Evolutionary conservation across 2,113 vertebrate genomes (phyloP).

Genomic region (rat (Rattus norvegicus)): GRCr8 NC_086025.1:37500001-37500500

Average conservation of each 20-base stretch:
- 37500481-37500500: neutral
- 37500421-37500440: neutral
- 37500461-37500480: neutral
- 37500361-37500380: neutral
- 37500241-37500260: neutral
- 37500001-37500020: neutral
- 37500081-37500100: neutral
- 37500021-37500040: neutral
- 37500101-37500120: neutral
- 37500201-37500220: conserved; percentile 28
- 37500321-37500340: neutral
- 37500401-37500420: neutral
- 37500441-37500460: neutral
- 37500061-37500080: neutral
- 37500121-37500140: neutral
- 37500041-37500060: neutral
- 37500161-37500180: conserved; percentile 20
- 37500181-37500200: neutral
- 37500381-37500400: neutral
- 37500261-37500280: conserved; percentile 15
- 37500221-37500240: neutral
- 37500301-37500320: neutral
- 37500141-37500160: conserved; percentile 19
- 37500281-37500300: conserved; percentile 6
- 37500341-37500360: neutral